These are phyloP conservation scores for Lochmaea capreae DNA, from an alignment of 2,888 invertebrate genomes.

Conservation along the genomic window DNA sequence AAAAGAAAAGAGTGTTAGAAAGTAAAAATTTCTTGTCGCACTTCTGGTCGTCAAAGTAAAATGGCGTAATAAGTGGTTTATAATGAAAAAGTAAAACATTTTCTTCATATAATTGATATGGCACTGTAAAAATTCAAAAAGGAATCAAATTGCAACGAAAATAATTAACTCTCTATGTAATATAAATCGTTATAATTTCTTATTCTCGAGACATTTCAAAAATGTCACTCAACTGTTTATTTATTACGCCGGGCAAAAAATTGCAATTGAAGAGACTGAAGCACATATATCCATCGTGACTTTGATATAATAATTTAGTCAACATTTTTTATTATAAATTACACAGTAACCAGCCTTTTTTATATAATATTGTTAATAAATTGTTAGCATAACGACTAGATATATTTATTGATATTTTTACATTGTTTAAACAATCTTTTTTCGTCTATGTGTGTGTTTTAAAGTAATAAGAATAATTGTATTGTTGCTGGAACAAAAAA, in stretches of 20 bases:
- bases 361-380: constrained; percentile 8
- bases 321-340: constrained; percentile 33
- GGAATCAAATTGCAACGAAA: constrained; percentile 9
- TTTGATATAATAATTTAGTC: constrained; percentile 39
- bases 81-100: neutral
- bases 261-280: constrained; percentile 23
- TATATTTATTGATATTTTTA: too few species aligned
- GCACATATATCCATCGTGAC: constrained; percentile 30
- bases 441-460: too few species aligned
- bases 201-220: constrained; percentile 20
- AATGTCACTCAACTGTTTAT: constrained; percentile 32
- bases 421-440: too few species aligned
- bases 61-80: neutral
- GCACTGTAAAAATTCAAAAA: neutral
- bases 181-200: constrained; percentile 27
- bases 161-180: constrained; percentile 13
- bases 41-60: too few species aligned
- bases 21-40: too few species aligned
- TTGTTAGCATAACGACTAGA: neutral
- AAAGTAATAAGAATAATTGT: too few species aligned
- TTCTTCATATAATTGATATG: neutral
- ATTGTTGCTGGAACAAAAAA: too few species aligned
- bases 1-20: too few species aligned
- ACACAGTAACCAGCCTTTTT: constrained; percentile 15
- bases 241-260: constrained; percentile 30